phyloP scores from a whole-genome alignment of 2,797 vertebrate genomes.

The Pipistrellus pygmaeus region DNA sequence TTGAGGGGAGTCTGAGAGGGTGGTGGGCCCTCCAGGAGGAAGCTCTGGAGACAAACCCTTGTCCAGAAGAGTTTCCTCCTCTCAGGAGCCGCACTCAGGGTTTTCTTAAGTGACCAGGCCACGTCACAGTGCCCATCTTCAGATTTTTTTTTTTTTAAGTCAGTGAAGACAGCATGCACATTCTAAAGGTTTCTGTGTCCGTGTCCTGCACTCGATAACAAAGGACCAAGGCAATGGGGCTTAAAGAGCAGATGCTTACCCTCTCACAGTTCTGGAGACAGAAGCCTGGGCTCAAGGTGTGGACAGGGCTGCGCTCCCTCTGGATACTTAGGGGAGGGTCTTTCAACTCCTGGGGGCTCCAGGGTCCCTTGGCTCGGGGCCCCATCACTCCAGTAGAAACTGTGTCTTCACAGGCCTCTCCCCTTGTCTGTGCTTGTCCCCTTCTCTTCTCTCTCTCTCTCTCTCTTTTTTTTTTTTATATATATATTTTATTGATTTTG shows the following conservation, averaged over 20 bases:
- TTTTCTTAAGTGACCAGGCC: neutral
- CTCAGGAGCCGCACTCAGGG: neutral
- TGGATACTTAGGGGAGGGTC: neutral
- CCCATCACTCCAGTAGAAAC: neutral
- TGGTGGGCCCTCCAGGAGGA: neutral
- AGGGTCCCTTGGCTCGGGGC: neutral
- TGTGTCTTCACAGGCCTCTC: neutral
- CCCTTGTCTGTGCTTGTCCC: neutral
- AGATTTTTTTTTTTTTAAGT: neutral
- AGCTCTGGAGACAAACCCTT: neutral
- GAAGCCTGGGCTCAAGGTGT: neutral
- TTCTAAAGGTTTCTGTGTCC: neutral
- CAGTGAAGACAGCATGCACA: neutral
- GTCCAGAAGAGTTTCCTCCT: neutral
- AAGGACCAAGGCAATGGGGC: neutral
- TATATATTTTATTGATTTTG: too few species aligned
- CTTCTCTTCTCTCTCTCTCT: neutral
- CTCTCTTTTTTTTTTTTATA: too few species aligned
- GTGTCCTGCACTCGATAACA: neutral
- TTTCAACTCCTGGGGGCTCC: neutral
- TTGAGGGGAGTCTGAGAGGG: neutral
- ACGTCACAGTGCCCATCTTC: too few species aligned
- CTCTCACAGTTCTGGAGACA: neutral
- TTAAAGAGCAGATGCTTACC: neutral
- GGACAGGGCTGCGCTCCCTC: neutral